These are phyloP conservation scores for Leptopilina syphax DNA, from an alignment of 2,888 invertebrate species.

Conservation along the genomic window DNA sequence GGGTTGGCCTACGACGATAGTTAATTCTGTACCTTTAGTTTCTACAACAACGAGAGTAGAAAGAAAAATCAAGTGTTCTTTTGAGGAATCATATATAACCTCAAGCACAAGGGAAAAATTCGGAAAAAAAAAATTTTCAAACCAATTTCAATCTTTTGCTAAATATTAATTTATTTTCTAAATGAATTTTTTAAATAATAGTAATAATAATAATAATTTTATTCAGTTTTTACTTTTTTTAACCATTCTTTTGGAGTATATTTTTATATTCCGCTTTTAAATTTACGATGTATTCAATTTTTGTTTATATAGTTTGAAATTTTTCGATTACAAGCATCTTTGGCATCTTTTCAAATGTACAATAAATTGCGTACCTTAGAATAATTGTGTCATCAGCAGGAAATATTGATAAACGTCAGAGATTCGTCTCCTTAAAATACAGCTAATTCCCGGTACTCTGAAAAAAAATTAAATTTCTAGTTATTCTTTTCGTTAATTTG, in stretches of 20 bases:
- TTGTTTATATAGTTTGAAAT: too few relatives aligned
- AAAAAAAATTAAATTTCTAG: not conserved
- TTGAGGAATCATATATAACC: not conserved
- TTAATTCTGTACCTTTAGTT: slow-evolving; percentile 34
- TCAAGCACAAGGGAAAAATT: not conserved
- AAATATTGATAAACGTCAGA: not conserved
- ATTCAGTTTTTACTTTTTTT: too few relatives aligned
- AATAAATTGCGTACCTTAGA: not conserved
- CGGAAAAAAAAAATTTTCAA: not conserved
- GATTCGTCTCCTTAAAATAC: not conserved
- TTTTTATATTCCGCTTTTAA: not conserved
- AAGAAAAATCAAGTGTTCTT: slow-evolving; percentile 25
- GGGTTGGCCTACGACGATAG: slow-evolving; percentile 16
- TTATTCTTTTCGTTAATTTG: not conserved
- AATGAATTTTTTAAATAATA: too few relatives aligned
- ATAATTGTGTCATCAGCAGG: not conserved
- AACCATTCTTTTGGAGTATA: too few relatives aligned
- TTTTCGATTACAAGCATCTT: not conserved
- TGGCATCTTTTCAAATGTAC: slow-evolving; percentile 2
- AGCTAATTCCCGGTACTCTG: not conserved
- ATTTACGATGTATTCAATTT: too few relatives aligned
- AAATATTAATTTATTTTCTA: too few relatives aligned
- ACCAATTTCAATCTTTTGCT: too few relatives aligned
- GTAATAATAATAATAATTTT: too few relatives aligned
- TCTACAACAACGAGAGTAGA: slow-evolving; percentile 1